Evolutionary conservation across 2,113 vertebrate species (phyloP).

Genomic region (Myodes glareolus): DNA sequence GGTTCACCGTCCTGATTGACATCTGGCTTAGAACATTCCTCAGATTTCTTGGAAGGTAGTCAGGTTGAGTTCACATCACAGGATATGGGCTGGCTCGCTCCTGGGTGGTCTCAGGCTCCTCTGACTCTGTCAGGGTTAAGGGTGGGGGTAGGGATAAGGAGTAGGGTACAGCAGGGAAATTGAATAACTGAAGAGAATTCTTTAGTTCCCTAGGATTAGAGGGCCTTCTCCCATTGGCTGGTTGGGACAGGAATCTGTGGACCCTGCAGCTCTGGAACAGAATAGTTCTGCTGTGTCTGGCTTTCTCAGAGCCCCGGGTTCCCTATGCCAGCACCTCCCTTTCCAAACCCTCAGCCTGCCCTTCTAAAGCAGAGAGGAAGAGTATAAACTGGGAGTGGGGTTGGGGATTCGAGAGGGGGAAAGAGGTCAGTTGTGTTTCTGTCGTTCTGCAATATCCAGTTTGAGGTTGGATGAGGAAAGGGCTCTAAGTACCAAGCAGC

Average conservation of each 20-base stretch:
- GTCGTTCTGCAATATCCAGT: not conserved
- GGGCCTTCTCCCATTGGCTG: slow-evolving; percentile 70
- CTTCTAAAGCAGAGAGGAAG: slow-evolving; percentile 26
- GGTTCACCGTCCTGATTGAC: slow-evolving; percentile 11
- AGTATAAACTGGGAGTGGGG: not conserved
- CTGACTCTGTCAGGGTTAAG: slow-evolving; percentile 28
- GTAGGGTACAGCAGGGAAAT: slow-evolving; percentile 52
- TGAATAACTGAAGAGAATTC: slow-evolving; percentile 73
- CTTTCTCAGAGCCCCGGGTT: slow-evolving; percentile 59
- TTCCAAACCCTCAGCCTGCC: slow-evolving; percentile 56
- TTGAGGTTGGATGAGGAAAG: not conserved
- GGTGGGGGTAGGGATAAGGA: slow-evolving; percentile 59
- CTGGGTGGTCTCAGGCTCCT: slow-evolving; percentile 36
- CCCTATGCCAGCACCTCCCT: slow-evolving; percentile 66
- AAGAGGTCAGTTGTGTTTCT: not conserved
- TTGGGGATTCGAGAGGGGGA: not conserved
- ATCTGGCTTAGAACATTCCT: slow-evolving; percentile 33
- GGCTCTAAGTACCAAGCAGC: not conserved
- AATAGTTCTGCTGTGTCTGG: slow-evolving; percentile 80
- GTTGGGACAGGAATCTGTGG: slow-evolving; percentile 77
- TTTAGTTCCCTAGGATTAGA: slow-evolving; percentile 76
- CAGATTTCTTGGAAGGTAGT: slow-evolving; percentile 8
- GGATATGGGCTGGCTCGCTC: not conserved
- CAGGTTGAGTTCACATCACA: not conserved
- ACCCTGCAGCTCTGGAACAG: slow-evolving; percentile 78